phyloP scores from a whole-genome alignment of 2,113 vertebrate species.

The Speoplatyrhinus poulsoni region DNA sequence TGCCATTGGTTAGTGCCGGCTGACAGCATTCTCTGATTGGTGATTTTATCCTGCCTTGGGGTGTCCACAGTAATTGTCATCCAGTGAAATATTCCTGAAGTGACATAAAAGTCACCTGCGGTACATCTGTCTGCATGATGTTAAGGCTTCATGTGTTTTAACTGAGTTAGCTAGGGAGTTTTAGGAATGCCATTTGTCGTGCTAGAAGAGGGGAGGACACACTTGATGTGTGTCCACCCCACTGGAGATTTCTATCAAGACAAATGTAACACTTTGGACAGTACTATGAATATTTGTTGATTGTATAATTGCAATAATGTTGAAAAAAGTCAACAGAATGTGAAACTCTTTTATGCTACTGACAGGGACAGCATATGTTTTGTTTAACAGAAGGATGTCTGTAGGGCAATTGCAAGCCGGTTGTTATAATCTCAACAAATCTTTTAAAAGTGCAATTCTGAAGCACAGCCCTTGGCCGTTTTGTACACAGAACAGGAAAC shows the following conservation, averaged over 20 bases:
- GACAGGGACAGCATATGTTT: too few species aligned
- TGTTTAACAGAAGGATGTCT: background rate
- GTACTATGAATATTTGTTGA: too few species aligned
- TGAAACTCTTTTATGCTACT: too few species aligned
- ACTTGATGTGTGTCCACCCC: background rate
- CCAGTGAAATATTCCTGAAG: slow-evolving; percentile 16
- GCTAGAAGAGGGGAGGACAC: too few species aligned
- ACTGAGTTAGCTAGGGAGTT: background rate
- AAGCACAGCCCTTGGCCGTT: background rate
- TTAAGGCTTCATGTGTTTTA: background rate
- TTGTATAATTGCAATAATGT: too few species aligned
- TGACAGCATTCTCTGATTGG: slow-evolving; percentile 27
- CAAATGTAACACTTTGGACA: too few species aligned
- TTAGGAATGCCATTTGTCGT: too few species aligned
- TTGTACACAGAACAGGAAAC: slow-evolving; percentile 11
- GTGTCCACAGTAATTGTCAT: slow-evolving; percentile 6
- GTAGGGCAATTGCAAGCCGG: background rate
- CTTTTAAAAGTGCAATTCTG: background rate
- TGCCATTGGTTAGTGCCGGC: slow-evolving; percentile 24
- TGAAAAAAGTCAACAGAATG: too few species aligned
- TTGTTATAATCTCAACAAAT: background rate
- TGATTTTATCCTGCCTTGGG: slow-evolving; percentile 31
- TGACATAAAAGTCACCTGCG: slow-evolving; percentile 24
- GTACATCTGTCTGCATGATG: slow-evolving; percentile 6
- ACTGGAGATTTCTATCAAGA: background rate